Percentiles rank a stretch among this genome's conserved stretches.
phyloP scores from a whole-genome alignment of 2,113 vertebrate species.

The Ornithorhynchus anatinus region DNA sequence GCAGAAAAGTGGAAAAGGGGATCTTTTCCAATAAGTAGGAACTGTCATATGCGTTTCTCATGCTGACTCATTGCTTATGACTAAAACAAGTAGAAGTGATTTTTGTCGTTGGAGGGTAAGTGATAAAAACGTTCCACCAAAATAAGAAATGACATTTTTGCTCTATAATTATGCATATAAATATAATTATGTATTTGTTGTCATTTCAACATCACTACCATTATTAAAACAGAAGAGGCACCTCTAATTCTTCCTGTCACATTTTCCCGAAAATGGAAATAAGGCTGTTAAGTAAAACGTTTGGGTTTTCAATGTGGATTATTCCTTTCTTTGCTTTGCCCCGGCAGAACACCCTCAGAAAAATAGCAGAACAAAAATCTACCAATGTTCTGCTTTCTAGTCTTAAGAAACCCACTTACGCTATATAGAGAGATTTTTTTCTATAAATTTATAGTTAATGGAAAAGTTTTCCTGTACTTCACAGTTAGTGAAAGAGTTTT shows the following conservation, averaged over 20 bases:
- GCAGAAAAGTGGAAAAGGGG: constrained; percentile 31
- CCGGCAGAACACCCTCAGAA: constrained; percentile 70
- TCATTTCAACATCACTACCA: constrained; percentile 75
- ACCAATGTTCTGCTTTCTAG: constrained; percentile 77
- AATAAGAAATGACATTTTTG: constrained; percentile 81
- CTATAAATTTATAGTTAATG: constrained; percentile 68
- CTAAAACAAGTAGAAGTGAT: constrained; percentile 75
- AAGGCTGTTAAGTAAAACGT: constrained; percentile 74
- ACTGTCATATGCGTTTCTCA: constrained; percentile 63
- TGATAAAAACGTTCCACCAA: constrained; percentile 76
- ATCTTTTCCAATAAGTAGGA: constrained; percentile 52
- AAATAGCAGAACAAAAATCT: constrained; percentile 79
- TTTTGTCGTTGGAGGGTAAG: constrained; percentile 70
- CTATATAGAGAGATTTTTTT: constrained; percentile 63
- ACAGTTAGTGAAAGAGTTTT: too few relatives aligned
- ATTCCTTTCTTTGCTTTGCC: constrained; percentile 70
- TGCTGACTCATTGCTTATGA: constrained; percentile 67
- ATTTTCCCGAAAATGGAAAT: constrained; percentile 75
- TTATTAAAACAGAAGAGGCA: constrained; percentile 78
- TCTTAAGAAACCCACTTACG: constrained; percentile 74
- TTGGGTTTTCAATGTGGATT: constrained; percentile 80
- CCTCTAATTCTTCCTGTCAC: constrained; percentile 79
- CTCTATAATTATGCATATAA: constrained; percentile 73
- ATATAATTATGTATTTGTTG: constrained; percentile 76
- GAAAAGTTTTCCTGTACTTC: constrained; percentile 62